Evolutionary conservation across 2,113 vertebrate species (phyloP).

Genomic region (Geothlypis trichas): DNA sequence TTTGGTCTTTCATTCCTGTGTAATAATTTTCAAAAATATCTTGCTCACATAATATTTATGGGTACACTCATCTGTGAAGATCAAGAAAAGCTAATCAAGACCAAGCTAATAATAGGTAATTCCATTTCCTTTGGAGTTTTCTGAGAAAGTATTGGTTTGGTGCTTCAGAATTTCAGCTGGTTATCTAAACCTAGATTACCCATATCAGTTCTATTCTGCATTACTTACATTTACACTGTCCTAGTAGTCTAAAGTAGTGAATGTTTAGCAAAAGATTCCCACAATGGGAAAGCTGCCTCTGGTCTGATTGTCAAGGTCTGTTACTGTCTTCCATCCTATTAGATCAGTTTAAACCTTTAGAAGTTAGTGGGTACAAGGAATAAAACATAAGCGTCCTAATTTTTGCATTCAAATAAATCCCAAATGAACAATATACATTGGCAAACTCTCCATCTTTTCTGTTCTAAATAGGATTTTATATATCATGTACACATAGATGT

Average conservation of each 20-base stretch:
- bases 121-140: background rate
- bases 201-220: background rate
- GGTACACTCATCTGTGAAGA: background rate
- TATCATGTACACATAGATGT: background rate
- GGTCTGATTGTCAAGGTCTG: background rate
- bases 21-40: background rate
- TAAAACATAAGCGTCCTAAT: background rate
- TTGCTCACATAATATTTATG: background rate
- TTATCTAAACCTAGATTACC: background rate
- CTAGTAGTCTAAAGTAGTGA: background rate
- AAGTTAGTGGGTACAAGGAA: background rate
- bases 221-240: background rate
- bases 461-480: background rate
- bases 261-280: background rate
- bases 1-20: background rate
- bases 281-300: background rate
- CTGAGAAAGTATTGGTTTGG: background rate
- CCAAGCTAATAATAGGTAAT: background rate
- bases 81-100: background rate
- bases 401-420: background rate
- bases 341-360: background rate
- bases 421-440: background rate
- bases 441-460: background rate
- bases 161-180: background rate
- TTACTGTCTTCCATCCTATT: background rate